Evolutionary conservation across 2,113 vertebrate genomes (phyloP), one percentile per base, ranked within the genome.

Genomic region (Poeciliopsis prolifica): DNA sequence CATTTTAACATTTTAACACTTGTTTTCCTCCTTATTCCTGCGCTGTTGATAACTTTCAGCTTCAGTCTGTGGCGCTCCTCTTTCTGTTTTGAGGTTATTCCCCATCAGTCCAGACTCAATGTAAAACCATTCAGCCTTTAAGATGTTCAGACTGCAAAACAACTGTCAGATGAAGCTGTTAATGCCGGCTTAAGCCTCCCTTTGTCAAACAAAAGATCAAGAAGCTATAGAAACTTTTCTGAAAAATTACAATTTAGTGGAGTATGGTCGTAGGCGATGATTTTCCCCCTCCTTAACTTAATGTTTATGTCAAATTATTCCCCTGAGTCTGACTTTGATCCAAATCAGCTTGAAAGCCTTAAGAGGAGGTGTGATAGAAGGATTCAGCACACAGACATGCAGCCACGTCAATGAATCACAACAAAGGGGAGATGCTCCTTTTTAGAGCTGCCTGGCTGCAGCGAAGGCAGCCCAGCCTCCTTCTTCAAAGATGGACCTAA

Each of bases 321-420:
- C 82, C 86, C 85, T 62, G 86, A 84, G 88, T 88, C 83, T 69
- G 73, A 86, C 91, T 92, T 92, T 92, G 89, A 91, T 92, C 80
- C 81, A 85, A 89, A 91, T 87, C 83, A 83, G 89, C 86, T 87
- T 86, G 83, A 87, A 90, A 88, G 90, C 88, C 89, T 89, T 86
- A 88, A 90, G 87, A 85, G 72, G 72, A 87, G 78, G 70, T 82
- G 85, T 72, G 86, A 83, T 85, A 71, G 85, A 83, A 80, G 63
- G 83, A 86, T 90, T 80, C 61, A 86, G 83, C 63, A 80, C 61
- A 73, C 64, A 81, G n/a, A 58, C 61, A 61, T 22, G 71, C 74
- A 70, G 26, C 22, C 29, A 65, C 77, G 70, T 40, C 48, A 70
- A 77, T 70, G 6, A 75, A 69, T 58, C 77, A 82, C 81, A 82